Base-by-base conservation (phyloP, 2,797 vertebrate species). In the Morelia viridis region DNA sequence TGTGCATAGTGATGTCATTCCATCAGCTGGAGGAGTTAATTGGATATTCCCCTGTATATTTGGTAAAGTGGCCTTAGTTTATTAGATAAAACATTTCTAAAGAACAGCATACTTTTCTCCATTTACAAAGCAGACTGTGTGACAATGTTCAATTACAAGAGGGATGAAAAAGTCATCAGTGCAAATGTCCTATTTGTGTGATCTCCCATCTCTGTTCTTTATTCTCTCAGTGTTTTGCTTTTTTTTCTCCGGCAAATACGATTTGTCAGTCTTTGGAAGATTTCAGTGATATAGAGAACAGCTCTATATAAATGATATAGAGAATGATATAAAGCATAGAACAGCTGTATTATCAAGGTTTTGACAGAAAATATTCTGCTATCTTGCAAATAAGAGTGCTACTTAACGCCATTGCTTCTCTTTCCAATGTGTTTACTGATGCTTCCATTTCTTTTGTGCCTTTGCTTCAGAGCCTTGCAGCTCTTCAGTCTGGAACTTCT, bases 261-360 rank as follows among this genome's bases (percentile, higher is more conserved):
- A 85, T 97, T 97, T 98, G 94, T 94, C 96, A 96, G 95, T 96
- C 96, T 95, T 96, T 97, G 96, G 95, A 97, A 96, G 92, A 93
- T 95, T 95, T 95, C 95, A 96, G 96, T 80, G 46, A 80, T 19
- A 22, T 41, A 41, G 41, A 41, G 41, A 41, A 41, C 41, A 41
- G 41, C 41, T 41, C 41, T 41, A 41, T 41, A 41, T 41, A 41
- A 41, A 41, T 41, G 41, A 97, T 97, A 97, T 97, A 98, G 95
- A 96, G 96, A 96, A 91, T 96, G 96, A 96, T 95, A 96, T 96
- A 97, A 97, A 97, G 95, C 96, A 94, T 95, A 94, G 96, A 95
- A 94, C 95, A 96, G 96, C 68, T 50, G 96, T 96, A 96, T 95
- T 96, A 96, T 96, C 95, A 94, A 58, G 12, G 12, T 96, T 96